Evolutionary conservation across 2,113 vertebrate genomes (phyloP).

Genomic region (Phalacrocorax aristotelis): DNA sequence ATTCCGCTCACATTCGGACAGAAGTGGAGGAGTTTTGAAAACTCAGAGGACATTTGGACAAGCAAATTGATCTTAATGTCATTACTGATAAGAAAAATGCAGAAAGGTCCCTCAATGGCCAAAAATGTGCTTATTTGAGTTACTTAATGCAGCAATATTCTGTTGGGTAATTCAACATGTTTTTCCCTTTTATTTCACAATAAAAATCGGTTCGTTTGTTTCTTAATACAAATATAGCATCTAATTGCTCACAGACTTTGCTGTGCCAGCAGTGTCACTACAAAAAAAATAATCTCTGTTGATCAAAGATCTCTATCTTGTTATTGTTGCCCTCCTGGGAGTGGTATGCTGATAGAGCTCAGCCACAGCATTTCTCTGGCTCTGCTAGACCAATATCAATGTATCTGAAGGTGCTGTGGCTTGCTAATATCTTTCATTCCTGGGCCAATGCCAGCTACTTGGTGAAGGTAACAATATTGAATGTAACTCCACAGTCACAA

Average conservation of each 20-base stretch:
- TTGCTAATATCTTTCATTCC: neutral
- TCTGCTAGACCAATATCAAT: neutral
- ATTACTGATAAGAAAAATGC: neutral
- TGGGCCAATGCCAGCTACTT: neutral
- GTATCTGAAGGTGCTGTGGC: neutral
- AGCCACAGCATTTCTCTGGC: neutral
- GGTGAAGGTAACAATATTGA: neutral
- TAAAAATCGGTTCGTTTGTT: neutral
- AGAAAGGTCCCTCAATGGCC: neutral
- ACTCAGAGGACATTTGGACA: neutral
- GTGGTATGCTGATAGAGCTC: neutral
- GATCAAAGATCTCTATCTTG: neutral
- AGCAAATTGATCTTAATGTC: neutral
- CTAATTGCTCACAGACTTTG: neutral
- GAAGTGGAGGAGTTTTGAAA: neutral
- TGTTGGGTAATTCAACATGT: neutral
- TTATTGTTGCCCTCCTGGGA: neutral
- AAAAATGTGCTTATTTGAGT: neutral
- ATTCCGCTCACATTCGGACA: neutral
- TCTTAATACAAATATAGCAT: neutral
- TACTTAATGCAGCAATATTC: neutral
- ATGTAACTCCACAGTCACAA: neutral
- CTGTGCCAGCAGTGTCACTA: neutral
- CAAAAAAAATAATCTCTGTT: neutral
- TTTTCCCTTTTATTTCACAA: neutral